A percentile compares a stretch with the other conserved stretches of the same genome.
Conservation (phyloP, 2,797 vertebrate species). For the Ciconia nigra region DNA sequence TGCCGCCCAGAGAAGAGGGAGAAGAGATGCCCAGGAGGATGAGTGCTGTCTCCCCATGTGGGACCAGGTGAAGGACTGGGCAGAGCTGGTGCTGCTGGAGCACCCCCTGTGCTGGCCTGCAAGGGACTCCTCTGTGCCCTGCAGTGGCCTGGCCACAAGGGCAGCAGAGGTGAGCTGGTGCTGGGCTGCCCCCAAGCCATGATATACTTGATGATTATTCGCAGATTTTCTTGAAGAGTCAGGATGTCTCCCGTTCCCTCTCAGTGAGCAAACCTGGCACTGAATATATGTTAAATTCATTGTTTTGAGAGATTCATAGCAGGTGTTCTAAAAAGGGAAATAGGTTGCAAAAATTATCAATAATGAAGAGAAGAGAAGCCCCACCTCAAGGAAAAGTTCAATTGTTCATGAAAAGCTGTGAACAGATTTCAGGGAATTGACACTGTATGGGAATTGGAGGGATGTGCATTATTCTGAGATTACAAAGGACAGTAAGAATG, state of each 20-base stretch:
- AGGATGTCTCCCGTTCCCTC: neutral
- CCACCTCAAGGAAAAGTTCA: neutral
- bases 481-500: neutral
- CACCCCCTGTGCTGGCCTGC: neutral
- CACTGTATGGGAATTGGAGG: neutral
- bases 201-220: neutral
- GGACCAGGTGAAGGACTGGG: neutral
- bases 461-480: neutral
- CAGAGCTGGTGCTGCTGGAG: neutral
- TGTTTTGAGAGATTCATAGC: neutral
- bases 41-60: neutral
- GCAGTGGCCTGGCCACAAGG: neutral
- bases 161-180: neutral
- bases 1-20: neutral
- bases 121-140: neutral
- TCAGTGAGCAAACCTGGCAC: neutral
- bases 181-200: neutral
- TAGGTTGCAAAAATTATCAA: neutral
- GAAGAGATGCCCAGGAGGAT: neutral
- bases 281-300: neutral
- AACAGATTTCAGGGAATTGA: neutral
- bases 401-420: neutral
- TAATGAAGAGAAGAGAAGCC: no score
- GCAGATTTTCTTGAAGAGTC: neutral
- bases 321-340: neutral